Evolutionary conservation across 2,797 vertebrate species (phyloP), one percentile per base, ranked within the genome.

Genomic region (Sebastes matsubarae): DNA sequence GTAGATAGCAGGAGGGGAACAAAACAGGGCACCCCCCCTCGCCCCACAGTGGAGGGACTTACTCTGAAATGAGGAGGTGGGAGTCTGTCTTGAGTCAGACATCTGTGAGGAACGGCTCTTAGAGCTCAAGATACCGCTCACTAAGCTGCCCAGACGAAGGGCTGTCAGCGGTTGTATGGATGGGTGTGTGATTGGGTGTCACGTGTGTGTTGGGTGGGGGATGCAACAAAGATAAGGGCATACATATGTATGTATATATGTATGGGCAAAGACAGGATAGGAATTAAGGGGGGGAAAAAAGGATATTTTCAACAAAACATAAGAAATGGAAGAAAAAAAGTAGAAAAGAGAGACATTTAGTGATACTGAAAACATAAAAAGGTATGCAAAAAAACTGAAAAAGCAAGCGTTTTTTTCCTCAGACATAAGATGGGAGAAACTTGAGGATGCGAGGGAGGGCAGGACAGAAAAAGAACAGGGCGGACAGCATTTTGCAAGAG

Each of bases 21-120:
- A 75, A 84, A 81, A 84, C 25, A 77, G 75, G 74, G 55, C 54
- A 68, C 77, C 77, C 58, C 76, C 78, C 71, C 14, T 42, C 6
- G 6, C 74, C 78, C 78, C 75, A 77, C 68, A 71, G 74, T 32
- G 57, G 77, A 87, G 68, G 78, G 85, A 95, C 95, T 96, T 95
- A 95, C 95, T 95, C 93, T 95, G 94, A 79, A 94, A 82, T 80
- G 94, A 94, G 93, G 94, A 94, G 89, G 91, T 93, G 77, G 93
- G 93, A 84, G 82, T 93, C 90, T 94, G 94, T 90, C 93, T 93
- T 18, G 93, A 94, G 75, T 95, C 93, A 83, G 93, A 94, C 93
- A 94, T 93, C 93, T 94, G 94, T 90, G 94, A 93, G 82, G 92
- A 93, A 55, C 82, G 91, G 86, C 89, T 92, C 90, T 95, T 94